Evolutionary conservation across 2,888 invertebrate genomes (phyloP).

Genomic region (Ophioninae sp.): DNA sequence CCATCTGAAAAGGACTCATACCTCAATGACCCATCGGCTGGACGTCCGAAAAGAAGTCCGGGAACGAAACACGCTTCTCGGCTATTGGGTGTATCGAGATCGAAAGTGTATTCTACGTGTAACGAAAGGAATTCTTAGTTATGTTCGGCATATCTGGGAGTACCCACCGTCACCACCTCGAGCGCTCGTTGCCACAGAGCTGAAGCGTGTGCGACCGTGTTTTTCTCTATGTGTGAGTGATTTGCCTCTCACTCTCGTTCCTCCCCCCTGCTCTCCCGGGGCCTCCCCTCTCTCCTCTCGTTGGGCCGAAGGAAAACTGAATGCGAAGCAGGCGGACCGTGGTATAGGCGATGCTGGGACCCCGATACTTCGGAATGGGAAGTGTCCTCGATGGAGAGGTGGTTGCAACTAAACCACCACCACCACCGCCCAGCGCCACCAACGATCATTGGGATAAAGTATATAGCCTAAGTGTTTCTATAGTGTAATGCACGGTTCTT

Average conservation of each 20-base stretch:
- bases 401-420: constrained; percentile 41
- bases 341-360: constrained; percentile 51
- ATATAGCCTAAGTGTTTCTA: not conserved
- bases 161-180: constrained; percentile 54
- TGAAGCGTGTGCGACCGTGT: constrained; percentile 14
- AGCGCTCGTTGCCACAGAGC: constrained; percentile 49
- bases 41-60: not conserved
- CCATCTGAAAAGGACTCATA: not conserved
- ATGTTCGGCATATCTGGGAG: constrained; percentile 43
- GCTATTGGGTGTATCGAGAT: constrained; percentile 46
- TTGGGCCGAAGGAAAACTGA: constrained; percentile 44
- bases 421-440: constrained; percentile 33
- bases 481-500: constrained; percentile 38
- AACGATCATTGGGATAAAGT: constrained; percentile 24
- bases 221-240: not conserved
- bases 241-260: constrained; percentile 60
- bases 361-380: constrained; percentile 41
- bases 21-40: not conserved
- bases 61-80: constrained; percentile 56
- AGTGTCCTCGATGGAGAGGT: constrained; percentile 56
- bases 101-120: constrained; percentile 51
- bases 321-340: constrained; percentile 34
- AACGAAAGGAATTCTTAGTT: constrained; percentile 52
- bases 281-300: constrained; percentile 56
- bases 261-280: not conserved